phyloP scores from a whole-genome alignment of 2,888 invertebrate genomes.

The Anthrax anthrax region DNA sequence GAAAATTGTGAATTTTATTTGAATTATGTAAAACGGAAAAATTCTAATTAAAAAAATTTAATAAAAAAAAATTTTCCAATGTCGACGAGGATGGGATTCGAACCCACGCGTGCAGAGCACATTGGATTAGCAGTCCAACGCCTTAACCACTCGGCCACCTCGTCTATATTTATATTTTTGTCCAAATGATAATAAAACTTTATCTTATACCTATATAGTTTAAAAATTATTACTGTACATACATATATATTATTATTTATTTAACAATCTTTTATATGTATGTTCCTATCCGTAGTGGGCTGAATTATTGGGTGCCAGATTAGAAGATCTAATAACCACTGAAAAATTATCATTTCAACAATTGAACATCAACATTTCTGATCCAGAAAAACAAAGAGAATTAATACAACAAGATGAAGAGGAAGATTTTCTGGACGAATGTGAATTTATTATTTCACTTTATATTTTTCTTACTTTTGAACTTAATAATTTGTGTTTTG shows the following conservation, averaged over 20 bases:
- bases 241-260: too few species aligned
- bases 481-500: not conserved
- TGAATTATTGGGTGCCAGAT: constrained; percentile 64
- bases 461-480: not conserved
- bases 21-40: too few species aligned
- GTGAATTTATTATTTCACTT: constrained; percentile 29
- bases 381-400: constrained; percentile 66
- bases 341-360: constrained; percentile 60
- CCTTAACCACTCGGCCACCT: constrained; percentile 76
- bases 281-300: constrained; percentile 23
- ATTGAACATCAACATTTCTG: constrained; percentile 50
- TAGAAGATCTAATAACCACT: constrained; percentile 79
- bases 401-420: constrained; percentile 75
- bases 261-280: not conserved
- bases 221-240: too few species aligned
- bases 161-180: constrained; percentile 35
- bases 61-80: not conserved
- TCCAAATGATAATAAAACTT: not conserved
- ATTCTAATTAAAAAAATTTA: not conserved
- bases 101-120: constrained; percentile 76
- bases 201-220: too few species aligned
- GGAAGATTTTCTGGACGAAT: constrained; percentile 96
- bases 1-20: too few species aligned
- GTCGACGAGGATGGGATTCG: constrained; percentile 69
- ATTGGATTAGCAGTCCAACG: constrained; percentile 76